Percentiles rank a stretch among this genome's conserved stretches.
These are phyloP conservation scores for Antitype chi DNA, from an alignment of 2,888 invertebrate species.

Conservation along the genomic window DNA sequence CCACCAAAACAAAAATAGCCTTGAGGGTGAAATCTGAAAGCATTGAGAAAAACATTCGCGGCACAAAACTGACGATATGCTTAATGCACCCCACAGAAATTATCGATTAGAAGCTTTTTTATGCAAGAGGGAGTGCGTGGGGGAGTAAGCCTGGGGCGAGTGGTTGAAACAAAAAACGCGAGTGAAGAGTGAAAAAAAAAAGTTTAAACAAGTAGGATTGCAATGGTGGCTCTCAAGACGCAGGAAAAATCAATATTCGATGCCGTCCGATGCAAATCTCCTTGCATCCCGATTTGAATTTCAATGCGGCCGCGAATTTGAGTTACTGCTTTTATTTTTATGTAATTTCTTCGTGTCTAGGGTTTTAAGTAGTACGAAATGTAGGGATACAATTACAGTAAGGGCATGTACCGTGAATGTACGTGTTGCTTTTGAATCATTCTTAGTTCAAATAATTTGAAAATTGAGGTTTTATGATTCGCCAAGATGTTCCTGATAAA, in stretches of 20 bases:
- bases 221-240: slow-evolving; percentile 88
- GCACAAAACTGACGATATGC: slow-evolving; percentile 88
- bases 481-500: not conserved
- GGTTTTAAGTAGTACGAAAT: slow-evolving; percentile 52
- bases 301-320: slow-evolving; percentile 85
- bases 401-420: not conserved
- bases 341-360: slow-evolving; percentile 72
- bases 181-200: slow-evolving; percentile 90
- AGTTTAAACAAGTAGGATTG: slow-evolving; percentile 90
- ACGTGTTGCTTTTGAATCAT: not conserved
- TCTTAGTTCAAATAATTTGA: not conserved
- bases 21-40: slow-evolving; percentile 88
- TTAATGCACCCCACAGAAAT: slow-evolving; percentile 91
- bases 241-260: slow-evolving; percentile 88
- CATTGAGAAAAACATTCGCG: slow-evolving; percentile 88
- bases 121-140: slow-evolving; percentile 90
- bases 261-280: slow-evolving; percentile 88
- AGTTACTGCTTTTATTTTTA: slow-evolving; percentile 80
- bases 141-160: slow-evolving; percentile 87
- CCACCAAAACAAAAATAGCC: slow-evolving; percentile 87
- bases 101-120: slow-evolving; percentile 91
- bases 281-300: slow-evolving; percentile 88
- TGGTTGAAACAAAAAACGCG: slow-evolving; percentile 90
- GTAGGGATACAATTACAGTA: slow-evolving; percentile 23
- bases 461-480: not conserved